A percentile compares a stretch with the other conserved stretches of the same genome.
Evolutionary conservation across 2,113 vertebrate species (phyloP).

Genomic region (Neodon shergylaensis): DNA sequence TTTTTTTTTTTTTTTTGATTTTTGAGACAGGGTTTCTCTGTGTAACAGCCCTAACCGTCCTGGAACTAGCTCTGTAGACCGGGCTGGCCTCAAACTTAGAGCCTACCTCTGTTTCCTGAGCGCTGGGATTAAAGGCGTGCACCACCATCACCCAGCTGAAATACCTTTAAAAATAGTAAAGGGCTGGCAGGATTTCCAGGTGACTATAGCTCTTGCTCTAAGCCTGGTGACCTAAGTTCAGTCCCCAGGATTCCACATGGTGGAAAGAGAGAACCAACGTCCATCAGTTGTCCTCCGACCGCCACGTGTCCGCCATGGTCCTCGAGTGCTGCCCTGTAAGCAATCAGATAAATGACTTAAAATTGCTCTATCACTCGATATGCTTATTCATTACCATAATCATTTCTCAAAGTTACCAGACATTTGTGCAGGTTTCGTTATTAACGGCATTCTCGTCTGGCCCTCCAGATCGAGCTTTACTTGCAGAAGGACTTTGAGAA

Average conservation of each 20-base stretch:
- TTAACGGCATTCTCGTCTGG: constrained; percentile 53
- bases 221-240: no score
- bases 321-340: neutral
- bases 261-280: neutral
- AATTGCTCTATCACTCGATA: no score
- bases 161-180: no score
- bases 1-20: no score
- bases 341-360: neutral
- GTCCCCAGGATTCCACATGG: neutral
- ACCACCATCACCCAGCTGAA: no score
- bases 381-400: constrained; percentile 10
- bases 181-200: neutral
- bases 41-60: no score
- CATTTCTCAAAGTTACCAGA: constrained; percentile 41
- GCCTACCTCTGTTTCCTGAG: rapidly evolving
- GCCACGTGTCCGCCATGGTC: neutral
- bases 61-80: no score
- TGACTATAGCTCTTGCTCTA: neutral
- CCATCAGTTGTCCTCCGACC: neutral
- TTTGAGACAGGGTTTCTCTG: no score
- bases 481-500: constrained; percentile 92
- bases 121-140: no score
- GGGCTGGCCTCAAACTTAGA: no score
- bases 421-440: constrained; percentile 5
- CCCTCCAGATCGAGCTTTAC: constrained; percentile 90